Evolutionary conservation across 2,888 invertebrate species (phyloP), one percentile per base, ranked within the genome.

Genomic region (Epinotia brunnichana): DNA sequence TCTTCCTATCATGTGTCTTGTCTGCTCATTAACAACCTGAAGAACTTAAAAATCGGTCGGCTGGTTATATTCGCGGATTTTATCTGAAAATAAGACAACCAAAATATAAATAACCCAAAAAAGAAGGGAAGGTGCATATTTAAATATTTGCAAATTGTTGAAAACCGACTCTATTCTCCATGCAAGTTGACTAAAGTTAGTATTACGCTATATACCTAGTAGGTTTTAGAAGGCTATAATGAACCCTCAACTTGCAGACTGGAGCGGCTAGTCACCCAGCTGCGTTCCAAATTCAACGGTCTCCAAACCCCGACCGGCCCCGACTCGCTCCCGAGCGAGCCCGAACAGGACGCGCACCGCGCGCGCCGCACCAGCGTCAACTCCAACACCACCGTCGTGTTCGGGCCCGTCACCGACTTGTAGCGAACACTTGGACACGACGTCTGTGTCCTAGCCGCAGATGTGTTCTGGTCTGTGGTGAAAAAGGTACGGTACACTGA

Each of bases 331-430:
- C 87, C 88, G 82, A 90, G 90, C 85, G 92, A 92, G 74, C 79
- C 87, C 85, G 92, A 92, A 77, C 89, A 87, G 82, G 92, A 92
- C 39, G 62, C 83, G 79, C 85, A 74, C 79, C 88, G 91, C 74
- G 81, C 85, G 66, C 87, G 88, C 19, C 83, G 89, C 21, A 85
- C 90, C 57, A 89, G 90, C 82, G 79, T 84, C 79, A 89, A 90
- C 80, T 88, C 90, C 70, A 89, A 87, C 78, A 85, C 91, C 17
- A 89, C 90, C 48, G 94, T 94, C 44, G 90, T 95, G 62, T 94
- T 94, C 76, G 95, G 95, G 19, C 95, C 95, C 17, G 95, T 95
- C 19, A 95, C 95, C 2, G 95, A 95, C 83, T 94, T 94, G 89
- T 94, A 93, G 91, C 91, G 91, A 88, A 89, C 80, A 82, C 56